Evolutionary conservation across 2,113 vertebrate species (phyloP).

Genomic region (Pithys albifrons): DNA sequence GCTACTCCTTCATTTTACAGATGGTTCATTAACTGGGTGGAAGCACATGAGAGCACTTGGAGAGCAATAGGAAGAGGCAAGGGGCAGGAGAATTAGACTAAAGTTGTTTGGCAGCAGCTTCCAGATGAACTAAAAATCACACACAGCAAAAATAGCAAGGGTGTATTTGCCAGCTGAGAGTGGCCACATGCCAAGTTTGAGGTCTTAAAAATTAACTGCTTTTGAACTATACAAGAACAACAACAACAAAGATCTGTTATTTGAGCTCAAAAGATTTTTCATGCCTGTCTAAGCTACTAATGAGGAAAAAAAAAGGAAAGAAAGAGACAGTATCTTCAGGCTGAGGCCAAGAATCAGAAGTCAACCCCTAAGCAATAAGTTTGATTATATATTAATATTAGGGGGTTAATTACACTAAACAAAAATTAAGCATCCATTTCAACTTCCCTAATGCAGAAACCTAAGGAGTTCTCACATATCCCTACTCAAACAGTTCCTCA

Average conservation of each 20-base stretch:
- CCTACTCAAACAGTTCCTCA: neutral
- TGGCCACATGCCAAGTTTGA: constrained; percentile 46
- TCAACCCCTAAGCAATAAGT: constrained; percentile 55
- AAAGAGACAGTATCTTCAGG: constrained; percentile 42
- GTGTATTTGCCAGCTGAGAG: constrained; percentile 62
- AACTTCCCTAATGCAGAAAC: neutral
- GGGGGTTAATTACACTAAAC: constrained; percentile 44
- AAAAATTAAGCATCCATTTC: constrained; percentile 42
- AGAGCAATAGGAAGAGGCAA: constrained; percentile 60
- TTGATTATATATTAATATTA: constrained; percentile 66
- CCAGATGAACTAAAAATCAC: constrained; percentile 65
- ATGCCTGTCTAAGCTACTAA: constrained; percentile 64
- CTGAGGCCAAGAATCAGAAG: constrained; percentile 34
- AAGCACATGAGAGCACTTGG: constrained; percentile 66
- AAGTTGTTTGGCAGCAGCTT: constrained; percentile 61
- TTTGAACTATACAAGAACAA: constrained; percentile 67
- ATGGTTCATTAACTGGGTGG: constrained; percentile 58
- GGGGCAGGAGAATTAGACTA: constrained; percentile 57
- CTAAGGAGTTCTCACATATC: neutral
- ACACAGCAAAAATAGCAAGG: constrained; percentile 62
- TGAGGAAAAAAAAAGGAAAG: constrained; percentile 43
- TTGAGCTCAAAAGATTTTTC: constrained; percentile 63
- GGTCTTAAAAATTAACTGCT: constrained; percentile 71
- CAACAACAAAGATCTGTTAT: constrained; percentile 62
- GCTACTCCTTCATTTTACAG: constrained; percentile 44